Base-by-base conservation (phyloP, 2,888 invertebrate species). In the Xestia rhomboidea region DNA sequence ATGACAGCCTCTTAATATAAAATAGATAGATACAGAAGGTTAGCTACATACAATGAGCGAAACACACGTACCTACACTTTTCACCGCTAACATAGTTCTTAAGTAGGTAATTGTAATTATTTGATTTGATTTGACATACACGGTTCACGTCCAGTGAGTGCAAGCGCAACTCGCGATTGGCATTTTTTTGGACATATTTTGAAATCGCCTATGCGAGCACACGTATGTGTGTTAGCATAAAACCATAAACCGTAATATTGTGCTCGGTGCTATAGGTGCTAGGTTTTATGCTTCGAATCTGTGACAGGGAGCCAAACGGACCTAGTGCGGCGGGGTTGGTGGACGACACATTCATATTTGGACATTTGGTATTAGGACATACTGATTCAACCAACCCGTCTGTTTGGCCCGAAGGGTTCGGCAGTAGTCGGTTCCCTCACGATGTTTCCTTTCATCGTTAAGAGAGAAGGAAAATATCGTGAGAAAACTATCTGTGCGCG, bases 1-100 rank as follows among this genome's bases (percentile, higher is more conserved):
- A 67, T 46, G 82, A 75, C 76, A 82, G 60, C 30, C 21, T 66
- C 51, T 60, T 4, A 46, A 41, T 18, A 27, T 24, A 51, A 34
- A 21, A 21, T 15, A 51, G 27, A 34, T 6, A 15, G 7, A 0
- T 4, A 15, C 30, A 79, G 75, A 82, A 82, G 76, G 49, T 60
- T 60, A 21, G 8, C 15, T 46, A 1, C 10, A 34, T 46, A 5
- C n/a, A 34, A 69, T 5, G 8, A 46, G 11, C 8, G 5, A 34
- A n/a, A 68, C 13, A 11, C 5, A 34, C 41, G 10, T 41, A 41
- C 11, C 10, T 41, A 41, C 10, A 41, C 11, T 41, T 41, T 1
- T 41, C 7, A 38, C 38, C 38, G 41, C 11, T 41, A 41, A 10
- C 41, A 41, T 41, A 41, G 11, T 10, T 11, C 41, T 1, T 8